Evolutionary conservation across 2,888 invertebrate genomes (phyloP), one percentile per base, ranked within the genome.

Genomic region (Neuroscelio doddi): DNA sequence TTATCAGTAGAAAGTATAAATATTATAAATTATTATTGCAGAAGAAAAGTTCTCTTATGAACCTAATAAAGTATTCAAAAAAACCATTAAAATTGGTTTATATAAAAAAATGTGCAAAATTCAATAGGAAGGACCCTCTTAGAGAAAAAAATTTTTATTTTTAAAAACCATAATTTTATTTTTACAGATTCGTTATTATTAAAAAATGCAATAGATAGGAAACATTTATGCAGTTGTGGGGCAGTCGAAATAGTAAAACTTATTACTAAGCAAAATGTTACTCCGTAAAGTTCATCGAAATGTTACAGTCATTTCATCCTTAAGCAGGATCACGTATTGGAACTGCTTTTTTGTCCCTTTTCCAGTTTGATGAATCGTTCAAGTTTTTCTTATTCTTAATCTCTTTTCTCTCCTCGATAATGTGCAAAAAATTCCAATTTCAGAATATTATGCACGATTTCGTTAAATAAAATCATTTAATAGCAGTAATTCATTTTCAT

Each of bases 271-370:
- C 63, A 73, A 73, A 78, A 77, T 76, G 72, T 66, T 69, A 57
- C 57, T 62, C 72, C 70, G 63, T 71, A 80, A 79, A 80, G 80
- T 80, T 80, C 76, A 78, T 75, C 72, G 75, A 80, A 80, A 80
- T 80, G 80, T 80, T 78, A 70, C 55, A 59, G 45, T 45, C 32
- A 56, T 59, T 62, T 56, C 63, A 64, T 58, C 58, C 52, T 62
- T 49, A 53, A 62, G 70, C 70, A 72, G 65, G 73, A 69, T 72
- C 72, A 74, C 70, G 69, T 69, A 70, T 49, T 76, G 75, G 72
- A 76, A 77, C 69, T 72, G 74, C 76, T 78, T 78, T 76, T 77
- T 77, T 73, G 72, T 70, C 69, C 68, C 69, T 71, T 76, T 74
- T 76, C 73, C 75, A 76, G 72, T 70, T 72, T 58, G 69, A 68